Base-by-base conservation (phyloP, 64 coral and sea anemone genomes). In the Platygyra sinensis region DNA sequence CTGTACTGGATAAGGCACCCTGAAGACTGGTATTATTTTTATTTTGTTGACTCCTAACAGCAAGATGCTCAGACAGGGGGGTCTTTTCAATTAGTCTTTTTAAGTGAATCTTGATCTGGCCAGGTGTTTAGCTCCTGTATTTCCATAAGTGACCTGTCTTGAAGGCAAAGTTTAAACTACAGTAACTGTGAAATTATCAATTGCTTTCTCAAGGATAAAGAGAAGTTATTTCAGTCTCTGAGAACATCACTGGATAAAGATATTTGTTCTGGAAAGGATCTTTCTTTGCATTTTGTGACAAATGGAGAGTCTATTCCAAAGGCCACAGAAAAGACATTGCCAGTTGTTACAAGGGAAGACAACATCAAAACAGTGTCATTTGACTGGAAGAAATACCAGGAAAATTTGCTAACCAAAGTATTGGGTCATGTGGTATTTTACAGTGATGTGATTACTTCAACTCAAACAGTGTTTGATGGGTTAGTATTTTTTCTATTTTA, bases 381-480 rank as follows among this genome's bases (percentile, higher is more conserved):
- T 86, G 72, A 91, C 75, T 81, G 73, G 61, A 88, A 69, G 72
- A 88, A 60, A 73, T 98, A 98, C 82, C 80, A 91, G 55, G 52
- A 88, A 13, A 74, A 90, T 64, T 89, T 98, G 29, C 62, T 89
- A 59, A 91, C 96, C 24, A 89, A 91, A 73, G 75, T 73, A 20
- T 74, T 98, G 17, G 96, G 96, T 22, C 90, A 91, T 36, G 18
- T 98, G 60, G 72, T 95, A 5, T 74, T 98, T 5, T 98, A 98
- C 49, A 91, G 88, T 86, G 93, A 98, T 93, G 93, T 98, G 14
- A 88, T 95, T 36, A 94, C 90, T 39, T 98, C 96, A 80, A 95
- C 93, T 80, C 96, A 95, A 93, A 84, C 84, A 82, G 71, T 96
- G 4, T 67, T 96, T 60, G 90, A 96, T 39, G 94, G 94, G 94